Evolutionary conservation across 2,113 vertebrate species (phyloP), one percentile per base, ranked within the genome.

Genomic region (Harpagus bidentatus): DNA sequence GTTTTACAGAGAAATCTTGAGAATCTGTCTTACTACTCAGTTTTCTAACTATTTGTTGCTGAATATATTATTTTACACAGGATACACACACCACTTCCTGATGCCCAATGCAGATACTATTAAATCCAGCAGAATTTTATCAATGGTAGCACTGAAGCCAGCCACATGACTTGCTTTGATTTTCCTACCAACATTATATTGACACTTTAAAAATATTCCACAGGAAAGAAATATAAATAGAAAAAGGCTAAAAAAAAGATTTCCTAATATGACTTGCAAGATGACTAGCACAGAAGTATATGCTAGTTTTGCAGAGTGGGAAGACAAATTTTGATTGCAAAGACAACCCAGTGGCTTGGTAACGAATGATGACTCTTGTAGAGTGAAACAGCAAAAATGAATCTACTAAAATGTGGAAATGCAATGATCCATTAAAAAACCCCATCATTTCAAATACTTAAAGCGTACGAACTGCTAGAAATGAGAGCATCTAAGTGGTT

Each of bases 81-180:
- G 31, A 72, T 29, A 48, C 17, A 56, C 38, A 80, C 11, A 61
- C 17, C 19, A 32, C 5, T 72, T 93, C 47, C 63, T 76, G 15
- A 52, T 65, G 31, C 11, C 56, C 29, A 42, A 3, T 55, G 52
- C 18, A 76, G 15, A 21, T 40, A 52, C 34, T 23, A 11, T 29
- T 81, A 91, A 87, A 79, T 40, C 7, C 61, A 59, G 12, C 29
- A 62, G 43, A 63, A 14, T 82, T 84, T 87, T 89, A 59, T 55
- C 20, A 81, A 34, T 50, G 36, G 21, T n/a, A 74, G 4, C 18
- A 28, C 5, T 65, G 55, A 96, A 80, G 18, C 3, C 5, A 56
- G 8, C 2, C 5, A 0, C 1, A 1, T 17, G 31, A 58, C 21
- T 63, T 29, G 6, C 7, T 50, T 47, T 63, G 32, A 2, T 16